Evolutionary conservation across 2,888 invertebrate genomes (phyloP), one percentile per base, ranked within the genome.

Genomic region (Harpagoxenus sublaevis): DNA sequence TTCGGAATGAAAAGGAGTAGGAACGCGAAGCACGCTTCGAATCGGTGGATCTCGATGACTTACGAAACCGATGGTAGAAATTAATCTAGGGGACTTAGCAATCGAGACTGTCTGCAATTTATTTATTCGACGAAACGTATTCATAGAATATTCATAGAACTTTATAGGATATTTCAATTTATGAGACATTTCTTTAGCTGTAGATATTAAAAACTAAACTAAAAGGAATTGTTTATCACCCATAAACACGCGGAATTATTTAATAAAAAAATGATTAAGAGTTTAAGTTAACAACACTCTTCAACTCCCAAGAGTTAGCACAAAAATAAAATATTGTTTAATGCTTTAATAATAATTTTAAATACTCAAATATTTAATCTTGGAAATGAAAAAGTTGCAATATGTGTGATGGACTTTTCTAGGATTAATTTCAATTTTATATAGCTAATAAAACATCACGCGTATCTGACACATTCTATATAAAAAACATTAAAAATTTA

Each of bases 11-110:
- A 63, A 66, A 77, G 53, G n/a, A 66, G 45, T 53, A 53, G 35
- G 31, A 63, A 82, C 42, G 78, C 42, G 45, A n/a, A 78, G 78
- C 53, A 57, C 42, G 77, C 45, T 42, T 23, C 23, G 23, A 81
- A 81, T 51, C 60, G 60, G 28, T 39, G 39, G 15, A 28, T 60
- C 48, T 60, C 48, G 18, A 62, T 60, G 60, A 81, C 60, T 73
- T 55, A 73, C 8, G 48, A 62, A 60, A 57, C 18, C 23, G 55
- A 78, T 55, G 45, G n/a, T 10, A 31, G 12, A 39, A 60, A 73
- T 73, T 73, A 73, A 68, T 78, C 68, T 45, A n/a, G 9, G 15
- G 4, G 48, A 48, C 23, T 63, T 63, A n/a, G 3, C 39, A 39
- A 39, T 63, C 28, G 12, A 74, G 8, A 31, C n/a, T 51, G 9